Evolutionary conservation across 2,888 invertebrate genomes (phyloP).

Genomic region (Pegoplata infirma): DNA sequence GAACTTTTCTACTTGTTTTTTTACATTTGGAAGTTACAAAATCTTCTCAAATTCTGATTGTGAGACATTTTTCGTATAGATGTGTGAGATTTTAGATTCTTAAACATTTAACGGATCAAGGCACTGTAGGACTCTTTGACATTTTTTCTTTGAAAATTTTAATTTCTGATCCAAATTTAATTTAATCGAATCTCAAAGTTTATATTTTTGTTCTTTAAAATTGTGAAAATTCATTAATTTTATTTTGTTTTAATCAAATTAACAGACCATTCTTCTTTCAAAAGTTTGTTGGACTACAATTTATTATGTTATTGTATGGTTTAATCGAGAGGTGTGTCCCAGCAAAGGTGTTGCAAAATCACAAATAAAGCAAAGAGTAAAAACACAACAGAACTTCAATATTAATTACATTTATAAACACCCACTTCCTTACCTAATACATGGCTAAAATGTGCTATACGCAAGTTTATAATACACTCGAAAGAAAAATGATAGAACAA

Average conservation of each 20-base stretch:
- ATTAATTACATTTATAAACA: slow-evolving; percentile 60
- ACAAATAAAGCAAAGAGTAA: slow-evolving; percentile 23
- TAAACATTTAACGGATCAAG: too few relatives aligned
- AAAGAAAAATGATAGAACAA: not conserved
- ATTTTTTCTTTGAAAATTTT: not conserved
- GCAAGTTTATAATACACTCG: not conserved
- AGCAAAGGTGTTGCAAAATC: slow-evolving; percentile 58
- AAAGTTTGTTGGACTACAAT: slow-evolving; percentile 52
- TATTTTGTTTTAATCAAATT: not conserved
- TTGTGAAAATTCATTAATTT: not conserved
- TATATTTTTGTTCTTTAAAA: not conserved
- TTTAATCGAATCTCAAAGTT: not conserved
- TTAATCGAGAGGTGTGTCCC: slow-evolving; percentile 59
- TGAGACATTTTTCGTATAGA: too few relatives aligned
- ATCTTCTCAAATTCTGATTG: too few relatives aligned
- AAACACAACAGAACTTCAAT: slow-evolving; percentile 37
- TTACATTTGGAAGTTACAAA: too few relatives aligned
- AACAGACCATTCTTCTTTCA: slow-evolving; percentile 51
- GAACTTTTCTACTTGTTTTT: too few relatives aligned
- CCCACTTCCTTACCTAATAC: slow-evolving; percentile 53
- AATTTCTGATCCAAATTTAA: not conserved
- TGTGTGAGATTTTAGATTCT: too few relatives aligned
- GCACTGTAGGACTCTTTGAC: too few relatives aligned
- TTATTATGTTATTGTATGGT: slow-evolving; percentile 48
- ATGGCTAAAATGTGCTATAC: slow-evolving; percentile 7